phyloP scores from a whole-genome alignment of 2,113 vertebrate genomes.

The Axis porcinus region DNA sequence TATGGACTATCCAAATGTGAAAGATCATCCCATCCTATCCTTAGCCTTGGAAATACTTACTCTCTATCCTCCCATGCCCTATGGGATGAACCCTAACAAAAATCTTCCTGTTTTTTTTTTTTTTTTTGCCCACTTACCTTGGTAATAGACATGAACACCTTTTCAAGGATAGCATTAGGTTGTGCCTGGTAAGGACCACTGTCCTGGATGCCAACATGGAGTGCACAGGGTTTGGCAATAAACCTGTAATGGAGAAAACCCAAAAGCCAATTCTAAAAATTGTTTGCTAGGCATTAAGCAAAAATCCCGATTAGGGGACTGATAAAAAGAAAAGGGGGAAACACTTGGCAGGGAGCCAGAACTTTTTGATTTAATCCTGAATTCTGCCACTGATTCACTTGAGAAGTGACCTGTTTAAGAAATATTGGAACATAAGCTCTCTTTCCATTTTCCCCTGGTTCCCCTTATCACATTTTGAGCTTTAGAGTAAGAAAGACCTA shows the following conservation, averaged over 20 bases:
- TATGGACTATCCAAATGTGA: neutral
- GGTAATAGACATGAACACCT: constrained; percentile 95
- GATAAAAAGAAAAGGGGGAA: neutral
- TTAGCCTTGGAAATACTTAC: neutral
- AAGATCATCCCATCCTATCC: neutral
- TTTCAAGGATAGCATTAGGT: constrained; percentile 93
- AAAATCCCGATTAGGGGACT: neutral
- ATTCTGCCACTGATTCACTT: neutral
- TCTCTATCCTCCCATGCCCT: neutral
- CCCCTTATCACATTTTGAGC: neutral
- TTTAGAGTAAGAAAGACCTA: neutral
- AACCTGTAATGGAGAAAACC: constrained; percentile 83
- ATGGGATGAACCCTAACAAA: neutral
- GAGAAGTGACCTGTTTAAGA: constrained; percentile 3
- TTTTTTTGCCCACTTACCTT: constrained; percentile 85
- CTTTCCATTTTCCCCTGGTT: neutral
- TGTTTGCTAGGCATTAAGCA: neutral
- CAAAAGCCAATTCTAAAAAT: constrained; percentile 49
- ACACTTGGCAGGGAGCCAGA: neutral
- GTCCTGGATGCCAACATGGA: constrained; percentile 86
- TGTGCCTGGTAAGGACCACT: constrained; percentile 84
- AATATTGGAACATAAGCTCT: neutral
- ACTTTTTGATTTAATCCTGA: neutral
- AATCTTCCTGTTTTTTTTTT: neutral
- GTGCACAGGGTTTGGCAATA: constrained; percentile 91